Percentiles rank a stretch among this genome's conserved stretches.
phyloP scores from a whole-genome alignment of 2,797 vertebrate genomes.

The Phoebastria nigripes region DNA sequence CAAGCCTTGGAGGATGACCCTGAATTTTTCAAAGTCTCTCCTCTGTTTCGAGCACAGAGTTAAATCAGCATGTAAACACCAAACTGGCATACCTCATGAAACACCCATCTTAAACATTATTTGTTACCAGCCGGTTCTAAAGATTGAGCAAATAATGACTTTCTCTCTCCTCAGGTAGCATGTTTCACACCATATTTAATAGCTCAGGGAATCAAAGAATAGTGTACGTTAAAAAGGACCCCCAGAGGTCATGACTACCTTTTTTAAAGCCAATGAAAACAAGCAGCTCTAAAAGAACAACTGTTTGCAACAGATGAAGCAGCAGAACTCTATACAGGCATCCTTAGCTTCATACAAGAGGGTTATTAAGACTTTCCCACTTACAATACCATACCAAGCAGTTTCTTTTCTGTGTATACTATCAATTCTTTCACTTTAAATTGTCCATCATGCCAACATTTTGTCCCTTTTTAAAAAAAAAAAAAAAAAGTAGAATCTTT shows the following conservation, averaged over 20 bases:
- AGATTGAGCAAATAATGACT: not conserved
- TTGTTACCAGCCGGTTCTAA: not conserved
- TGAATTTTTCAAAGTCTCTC: not conserved
- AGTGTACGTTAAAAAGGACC: not conserved
- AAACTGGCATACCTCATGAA: not conserved
- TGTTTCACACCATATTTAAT: not conserved
- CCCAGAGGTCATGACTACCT: not conserved
- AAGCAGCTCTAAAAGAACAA: not conserved
- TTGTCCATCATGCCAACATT: accelerated
- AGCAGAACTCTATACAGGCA: not conserved
- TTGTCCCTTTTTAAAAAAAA: not conserved
- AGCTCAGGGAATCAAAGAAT: not conserved
- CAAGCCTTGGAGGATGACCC: not conserved
- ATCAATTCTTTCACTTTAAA: not conserved
- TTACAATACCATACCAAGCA: not conserved
- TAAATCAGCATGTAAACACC: not conserved
- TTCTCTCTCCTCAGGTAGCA: not conserved
- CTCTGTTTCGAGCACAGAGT: not conserved
- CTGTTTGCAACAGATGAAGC: not conserved
- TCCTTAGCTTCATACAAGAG: not conserved
- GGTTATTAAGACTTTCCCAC: not conserved
- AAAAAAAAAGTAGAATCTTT: not conserved
- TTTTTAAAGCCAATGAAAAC: not conserved
- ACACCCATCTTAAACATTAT: not conserved
- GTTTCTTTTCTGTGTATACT: not conserved